These are phyloP conservation scores for Unio pictorum DNA, from an alignment of 2,888 invertebrate species.

Conservation along the genomic window DNA sequence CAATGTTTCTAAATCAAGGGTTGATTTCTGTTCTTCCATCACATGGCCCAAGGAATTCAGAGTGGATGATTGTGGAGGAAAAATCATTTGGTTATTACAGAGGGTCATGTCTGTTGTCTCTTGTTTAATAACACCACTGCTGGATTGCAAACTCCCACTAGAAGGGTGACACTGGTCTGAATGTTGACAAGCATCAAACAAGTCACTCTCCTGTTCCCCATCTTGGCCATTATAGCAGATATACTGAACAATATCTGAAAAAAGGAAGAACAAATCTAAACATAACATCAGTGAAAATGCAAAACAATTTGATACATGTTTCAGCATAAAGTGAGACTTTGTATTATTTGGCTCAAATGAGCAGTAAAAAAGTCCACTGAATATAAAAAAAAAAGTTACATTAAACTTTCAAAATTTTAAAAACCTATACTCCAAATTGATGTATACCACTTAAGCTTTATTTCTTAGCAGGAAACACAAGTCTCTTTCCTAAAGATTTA, in stretches of 20 bases:
- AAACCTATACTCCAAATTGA: too few relatives aligned
- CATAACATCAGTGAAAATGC: too few relatives aligned
- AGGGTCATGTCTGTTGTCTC: conserved; percentile 9
- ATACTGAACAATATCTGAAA: conserved; percentile 60
- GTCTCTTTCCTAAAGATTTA: too few relatives aligned
- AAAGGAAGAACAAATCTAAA: background rate
- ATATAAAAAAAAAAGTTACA: too few relatives aligned
- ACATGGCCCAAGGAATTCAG: conserved; percentile 15
- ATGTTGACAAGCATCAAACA: background rate
- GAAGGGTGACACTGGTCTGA: background rate
- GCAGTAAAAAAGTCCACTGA: too few relatives aligned
- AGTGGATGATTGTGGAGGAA: conserved; percentile 11
- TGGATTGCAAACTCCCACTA: background rate
- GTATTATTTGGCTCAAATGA: too few relatives aligned
- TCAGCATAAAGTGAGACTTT: too few relatives aligned
- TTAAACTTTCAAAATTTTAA: too few relatives aligned
- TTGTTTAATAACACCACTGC: conserved; percentile 10
- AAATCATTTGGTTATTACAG: conserved; percentile 14
- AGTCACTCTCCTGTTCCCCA: conserved; percentile 16
- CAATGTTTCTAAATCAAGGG: conserved; percentile 24
- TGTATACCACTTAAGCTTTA: too few relatives aligned
- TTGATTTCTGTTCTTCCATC: conserved; percentile 10
- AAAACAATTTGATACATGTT: too few relatives aligned
- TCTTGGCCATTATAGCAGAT: conserved; percentile 51
- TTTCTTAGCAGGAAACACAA: too few relatives aligned